phyloP scores from a whole-genome alignment of 2,888 invertebrate species.

The Zygogramma bicolorata region DNA sequence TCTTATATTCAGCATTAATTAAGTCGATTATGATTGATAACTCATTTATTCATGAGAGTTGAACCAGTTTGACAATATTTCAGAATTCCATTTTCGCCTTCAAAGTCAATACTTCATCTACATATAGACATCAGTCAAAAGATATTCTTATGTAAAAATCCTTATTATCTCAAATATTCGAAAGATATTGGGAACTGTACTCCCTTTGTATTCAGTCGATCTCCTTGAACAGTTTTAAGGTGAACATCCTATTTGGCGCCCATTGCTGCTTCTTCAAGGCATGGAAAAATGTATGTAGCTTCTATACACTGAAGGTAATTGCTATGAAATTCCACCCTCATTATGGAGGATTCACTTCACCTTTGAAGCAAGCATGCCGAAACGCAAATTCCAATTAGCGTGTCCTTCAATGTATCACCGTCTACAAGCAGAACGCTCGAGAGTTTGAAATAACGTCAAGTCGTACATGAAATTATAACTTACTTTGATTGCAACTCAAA shows the following conservation, averaged over 20 bases:
- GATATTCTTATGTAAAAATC: too few species aligned
- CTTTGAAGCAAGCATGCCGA: slow-evolving; percentile 1
- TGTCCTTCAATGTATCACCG: neutral
- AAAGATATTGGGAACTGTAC: too few species aligned
- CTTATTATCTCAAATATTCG: too few species aligned
- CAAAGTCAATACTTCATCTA: too few species aligned
- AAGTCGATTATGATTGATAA: too few species aligned
- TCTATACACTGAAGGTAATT: neutral
- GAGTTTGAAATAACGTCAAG: neutral
- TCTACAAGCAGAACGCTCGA: neutral
- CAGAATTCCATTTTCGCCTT: too few species aligned
- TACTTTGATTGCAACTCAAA: neutral
- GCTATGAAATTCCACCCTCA: slow-evolving; percentile 12
- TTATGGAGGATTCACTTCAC: neutral
- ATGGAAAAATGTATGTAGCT: neutral
- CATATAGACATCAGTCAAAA: too few species aligned
- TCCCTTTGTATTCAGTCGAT: too few species aligned
- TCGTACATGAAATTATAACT: too few species aligned
- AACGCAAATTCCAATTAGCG: neutral
- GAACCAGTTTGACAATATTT: too few species aligned
- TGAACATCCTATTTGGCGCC: neutral
- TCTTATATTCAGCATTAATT: too few species aligned
- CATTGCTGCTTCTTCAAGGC: neutral
- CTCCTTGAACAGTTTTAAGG: neutral
- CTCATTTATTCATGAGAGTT: too few species aligned